phyloP scores from a whole-genome alignment of 2,113 vertebrate genomes.

The Hypocryptadius cinnamomeus region DNA sequence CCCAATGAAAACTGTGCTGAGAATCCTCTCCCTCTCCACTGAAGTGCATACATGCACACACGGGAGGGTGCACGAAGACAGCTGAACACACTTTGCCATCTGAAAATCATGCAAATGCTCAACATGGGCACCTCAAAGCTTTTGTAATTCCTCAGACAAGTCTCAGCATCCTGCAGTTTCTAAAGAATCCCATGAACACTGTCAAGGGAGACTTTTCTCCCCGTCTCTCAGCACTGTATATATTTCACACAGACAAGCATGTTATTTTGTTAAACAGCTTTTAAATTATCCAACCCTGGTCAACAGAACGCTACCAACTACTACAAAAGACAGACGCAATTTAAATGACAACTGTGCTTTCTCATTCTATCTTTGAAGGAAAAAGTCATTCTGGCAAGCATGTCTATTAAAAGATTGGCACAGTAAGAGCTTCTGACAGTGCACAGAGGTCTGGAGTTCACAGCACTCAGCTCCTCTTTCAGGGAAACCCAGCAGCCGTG shows the following conservation, averaged over 20 bases:
- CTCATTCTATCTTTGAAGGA: conserved; percentile 16
- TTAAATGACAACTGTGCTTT: conserved; percentile 47
- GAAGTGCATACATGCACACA: neutral
- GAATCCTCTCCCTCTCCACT: neutral
- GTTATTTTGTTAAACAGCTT: conserved; percentile 48
- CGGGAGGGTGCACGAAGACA: neutral
- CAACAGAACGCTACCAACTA: conserved; percentile 36
- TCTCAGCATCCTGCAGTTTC: conserved; percentile 18
- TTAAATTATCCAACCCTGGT: conserved; percentile 37
- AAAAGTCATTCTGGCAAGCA: conserved; percentile 43
- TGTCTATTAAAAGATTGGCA: conserved; percentile 54
- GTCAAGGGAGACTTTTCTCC: neutral
- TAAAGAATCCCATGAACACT: neutral
- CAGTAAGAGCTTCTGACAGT: conserved; percentile 14
- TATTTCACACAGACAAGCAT: conserved; percentile 44
- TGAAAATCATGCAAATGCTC: conserved; percentile 24
- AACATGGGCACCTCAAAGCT: neutral
- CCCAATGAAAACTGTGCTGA: neutral
- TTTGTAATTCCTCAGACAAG: conserved; percentile 21
- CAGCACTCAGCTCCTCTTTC: neutral
- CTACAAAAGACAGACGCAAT: conserved; percentile 45
- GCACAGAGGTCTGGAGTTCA: conserved; percentile 32
- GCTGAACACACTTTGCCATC: neutral
- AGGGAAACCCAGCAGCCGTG: neutral
- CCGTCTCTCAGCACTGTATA: neutral